Percentiles rank a stretch among this genome's conserved stretches.
phyloP scores from a whole-genome alignment of 1,140 invertebrate species.

The fruit fly (Drosophila melanogaster) region DNA sequence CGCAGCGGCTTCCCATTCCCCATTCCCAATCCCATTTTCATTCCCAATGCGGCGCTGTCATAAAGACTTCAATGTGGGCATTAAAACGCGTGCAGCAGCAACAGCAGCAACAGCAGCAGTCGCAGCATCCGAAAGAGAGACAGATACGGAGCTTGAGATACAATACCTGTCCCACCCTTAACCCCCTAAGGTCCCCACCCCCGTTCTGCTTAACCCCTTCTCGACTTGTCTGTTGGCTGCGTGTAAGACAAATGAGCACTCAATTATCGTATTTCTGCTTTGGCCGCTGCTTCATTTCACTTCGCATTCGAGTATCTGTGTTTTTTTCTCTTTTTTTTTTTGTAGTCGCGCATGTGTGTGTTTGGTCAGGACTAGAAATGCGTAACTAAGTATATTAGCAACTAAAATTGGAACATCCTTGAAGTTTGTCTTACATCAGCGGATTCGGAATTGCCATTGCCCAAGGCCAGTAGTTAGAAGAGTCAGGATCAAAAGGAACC shows the following conservation, averaged over 20 bases:
- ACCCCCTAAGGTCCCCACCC: background rate
- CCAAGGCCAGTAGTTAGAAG: background rate
- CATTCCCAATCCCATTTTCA: background rate
- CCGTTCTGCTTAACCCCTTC: background rate
- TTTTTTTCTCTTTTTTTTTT: background rate
- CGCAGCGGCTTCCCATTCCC: background rate
- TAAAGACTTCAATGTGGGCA: constrained; percentile 78
- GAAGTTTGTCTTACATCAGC: too few relatives aligned
- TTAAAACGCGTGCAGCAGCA: constrained; percentile 59
- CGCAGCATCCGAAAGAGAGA: constrained; percentile 33
- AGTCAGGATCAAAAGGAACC: background rate
- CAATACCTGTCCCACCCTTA: constrained; percentile 38
- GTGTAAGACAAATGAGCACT: constrained; percentile 80
- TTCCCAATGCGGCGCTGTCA: constrained; percentile 62
- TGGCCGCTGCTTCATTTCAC: constrained; percentile 73
- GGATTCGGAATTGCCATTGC: background rate
- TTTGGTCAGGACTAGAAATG: constrained; percentile 3
- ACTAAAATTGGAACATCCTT: background rate
- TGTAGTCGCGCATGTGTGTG: background rate
- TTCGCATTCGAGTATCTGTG: constrained; percentile 30
- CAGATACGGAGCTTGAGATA: constrained; percentile 64
- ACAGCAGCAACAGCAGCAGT: constrained; percentile 13
- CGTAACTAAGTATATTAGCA: background rate
- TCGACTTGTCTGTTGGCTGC: constrained; percentile 50
- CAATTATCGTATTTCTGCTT: constrained; percentile 82